These are phyloP conservation scores for Rhimphoctona megacephalus DNA, from an alignment of 2,888 invertebrate genomes.

Conservation along the genomic window DNA sequence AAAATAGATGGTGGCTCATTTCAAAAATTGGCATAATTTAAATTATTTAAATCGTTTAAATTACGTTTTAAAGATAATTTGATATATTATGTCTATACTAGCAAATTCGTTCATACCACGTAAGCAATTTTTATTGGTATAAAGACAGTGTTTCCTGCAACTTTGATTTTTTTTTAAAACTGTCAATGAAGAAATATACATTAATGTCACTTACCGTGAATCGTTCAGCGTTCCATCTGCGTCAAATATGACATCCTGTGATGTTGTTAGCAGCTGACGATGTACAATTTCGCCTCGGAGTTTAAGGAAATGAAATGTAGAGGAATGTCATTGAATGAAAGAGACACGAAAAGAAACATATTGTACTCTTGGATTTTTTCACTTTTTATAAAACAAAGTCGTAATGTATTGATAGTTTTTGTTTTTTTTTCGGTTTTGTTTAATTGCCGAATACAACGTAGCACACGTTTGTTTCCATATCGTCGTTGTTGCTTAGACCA, in stretches of 20 bases:
- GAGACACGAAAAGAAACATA: constrained; percentile 43
- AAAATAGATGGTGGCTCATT: neutral
- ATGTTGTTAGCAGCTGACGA: neutral
- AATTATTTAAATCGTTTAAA: neutral
- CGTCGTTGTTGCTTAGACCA: constrained; percentile 49
- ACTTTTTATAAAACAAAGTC: constrained; percentile 82
- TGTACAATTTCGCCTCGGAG: neutral
- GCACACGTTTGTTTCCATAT: constrained; percentile 73
- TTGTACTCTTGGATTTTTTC: constrained; percentile 70
- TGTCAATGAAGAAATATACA: neutral
- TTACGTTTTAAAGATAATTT: neutral
- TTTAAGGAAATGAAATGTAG: neutral
- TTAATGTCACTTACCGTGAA: neutral
- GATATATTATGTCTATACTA: neutral
- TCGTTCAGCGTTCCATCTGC: neutral
- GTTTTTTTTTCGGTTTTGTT: constrained; percentile 41
- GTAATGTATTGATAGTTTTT: constrained; percentile 80
- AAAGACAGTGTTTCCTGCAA: neutral
- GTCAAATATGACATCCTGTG: neutral
- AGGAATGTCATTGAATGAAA: constrained; percentile 42
- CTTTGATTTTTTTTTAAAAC: neutral
- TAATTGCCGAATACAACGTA: constrained; percentile 81
- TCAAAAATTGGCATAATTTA: neutral
- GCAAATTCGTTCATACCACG: neutral
- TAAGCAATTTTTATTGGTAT: neutral